Percentiles rank a stretch among this genome's conserved stretches.
These are phyloP conservation scores for Vanacampus margaritifer DNA, from an alignment of 2,113 vertebrate species.

Conservation along the genomic window DNA sequence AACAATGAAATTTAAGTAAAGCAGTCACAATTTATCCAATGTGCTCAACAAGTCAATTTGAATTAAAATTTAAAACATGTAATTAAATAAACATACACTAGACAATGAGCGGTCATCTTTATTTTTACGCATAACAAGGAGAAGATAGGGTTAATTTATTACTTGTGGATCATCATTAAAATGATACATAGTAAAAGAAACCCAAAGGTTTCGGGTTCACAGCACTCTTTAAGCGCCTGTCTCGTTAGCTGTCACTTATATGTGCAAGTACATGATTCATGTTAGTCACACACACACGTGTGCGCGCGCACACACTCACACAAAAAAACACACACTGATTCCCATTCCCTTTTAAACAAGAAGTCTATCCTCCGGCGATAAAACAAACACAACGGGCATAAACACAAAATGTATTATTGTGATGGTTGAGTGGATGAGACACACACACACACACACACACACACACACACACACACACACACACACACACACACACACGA, in stretches of 20 bases:
- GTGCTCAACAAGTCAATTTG: not conserved
- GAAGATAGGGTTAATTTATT: not conserved
- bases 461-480: not conserved
- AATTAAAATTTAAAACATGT: too few species aligned
- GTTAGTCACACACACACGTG: conserved; percentile 61
- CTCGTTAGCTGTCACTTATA: conserved; percentile 78
- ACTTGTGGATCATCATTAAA: not conserved
- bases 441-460: not conserved
- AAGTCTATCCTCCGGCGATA: not conserved
- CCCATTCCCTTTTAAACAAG: not conserved
- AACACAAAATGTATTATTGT: not conserved
- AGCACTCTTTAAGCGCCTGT: conserved; percentile 63
- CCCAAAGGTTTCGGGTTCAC: conserved; percentile 41
- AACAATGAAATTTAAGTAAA: not conserved
- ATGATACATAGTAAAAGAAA: not conserved
- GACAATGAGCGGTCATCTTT: not conserved
- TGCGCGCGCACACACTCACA: conserved; percentile 20
- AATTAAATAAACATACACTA: not conserved
- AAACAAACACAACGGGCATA: not conserved
- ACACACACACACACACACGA: conserved; percentile 1
- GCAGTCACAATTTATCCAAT: not conserved
- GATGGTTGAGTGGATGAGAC: conserved; percentile 2
- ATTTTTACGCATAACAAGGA: not conserved
- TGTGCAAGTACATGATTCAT: conserved; percentile 77
- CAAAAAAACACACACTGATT: conserved; percentile 28